Conservation (phyloP, 1,140 invertebrate genomes). For the Ceratoteleas bidentatus region DNA sequence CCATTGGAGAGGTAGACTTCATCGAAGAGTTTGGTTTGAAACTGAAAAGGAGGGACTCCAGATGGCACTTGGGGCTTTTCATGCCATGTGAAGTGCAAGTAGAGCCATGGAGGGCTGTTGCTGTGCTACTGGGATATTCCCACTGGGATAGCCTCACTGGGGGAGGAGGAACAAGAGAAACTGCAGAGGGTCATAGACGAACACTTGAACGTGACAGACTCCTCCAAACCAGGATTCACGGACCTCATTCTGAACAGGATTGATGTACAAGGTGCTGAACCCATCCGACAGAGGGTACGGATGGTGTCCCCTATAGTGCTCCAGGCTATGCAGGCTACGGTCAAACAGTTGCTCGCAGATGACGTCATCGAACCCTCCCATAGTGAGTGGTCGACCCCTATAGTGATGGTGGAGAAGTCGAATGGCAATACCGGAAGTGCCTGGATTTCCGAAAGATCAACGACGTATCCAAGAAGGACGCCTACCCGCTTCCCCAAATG, state of each 20-base stretch:
- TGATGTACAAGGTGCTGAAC: not conserved
- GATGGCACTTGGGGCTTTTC: too few species aligned
- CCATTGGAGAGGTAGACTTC: not conserved
- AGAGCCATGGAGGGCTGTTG: too few species aligned
- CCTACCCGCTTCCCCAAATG: too few species aligned
- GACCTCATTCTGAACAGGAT: not conserved
- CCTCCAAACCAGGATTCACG: not conserved
- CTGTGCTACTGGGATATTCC: too few species aligned
- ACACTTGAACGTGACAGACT: not conserved
- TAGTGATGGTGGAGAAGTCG: too few species aligned
- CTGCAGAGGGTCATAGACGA: not conserved
- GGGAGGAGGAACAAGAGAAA: not conserved
- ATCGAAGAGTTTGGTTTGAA: not conserved
- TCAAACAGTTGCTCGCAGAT: not conserved
- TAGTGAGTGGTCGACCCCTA: too few species aligned
- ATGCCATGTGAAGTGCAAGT: not conserved
- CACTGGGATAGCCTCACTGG: not conserved
- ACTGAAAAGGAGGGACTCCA: too few species aligned
- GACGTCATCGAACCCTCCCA: not conserved
- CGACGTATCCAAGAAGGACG: too few species aligned
- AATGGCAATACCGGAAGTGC: too few species aligned
- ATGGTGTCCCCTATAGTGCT: conserved; percentile 1
- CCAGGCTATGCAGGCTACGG: not conserved
- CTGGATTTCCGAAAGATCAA: too few species aligned
- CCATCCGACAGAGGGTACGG: not conserved